These are phyloP conservation scores for Hemibagrus guttatus DNA, from an alignment of 2,797 vertebrate species.

Conservation along the genomic window DNA sequence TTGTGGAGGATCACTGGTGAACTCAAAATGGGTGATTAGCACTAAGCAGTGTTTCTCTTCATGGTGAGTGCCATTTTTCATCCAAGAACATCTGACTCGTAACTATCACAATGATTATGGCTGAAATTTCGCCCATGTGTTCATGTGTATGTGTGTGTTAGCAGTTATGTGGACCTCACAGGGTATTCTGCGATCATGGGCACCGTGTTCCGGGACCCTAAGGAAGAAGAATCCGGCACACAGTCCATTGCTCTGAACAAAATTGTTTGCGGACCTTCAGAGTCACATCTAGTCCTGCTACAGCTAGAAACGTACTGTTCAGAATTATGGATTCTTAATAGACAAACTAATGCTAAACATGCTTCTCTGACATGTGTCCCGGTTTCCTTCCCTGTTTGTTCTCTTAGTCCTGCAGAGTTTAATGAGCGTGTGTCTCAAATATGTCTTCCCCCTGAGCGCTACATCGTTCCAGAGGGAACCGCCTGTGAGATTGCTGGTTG, in stretches of 20 bases:
- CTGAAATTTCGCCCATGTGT: not conserved
- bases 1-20: conserved; percentile 92
- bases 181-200: conserved; percentile 91
- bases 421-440: conserved; percentile 88
- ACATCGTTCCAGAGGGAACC: conserved; percentile 83
- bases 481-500: conserved; percentile 92
- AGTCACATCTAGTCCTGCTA: conserved; percentile 91
- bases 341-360: not conserved
- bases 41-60: conserved; percentile 94
- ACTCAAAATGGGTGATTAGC: conserved; percentile 94
- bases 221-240: conserved; percentile 76
- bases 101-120: not conserved
- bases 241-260: conserved; percentile 83
- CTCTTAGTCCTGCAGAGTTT: conserved; percentile 79
- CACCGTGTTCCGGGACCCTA: conserved; percentile 83
- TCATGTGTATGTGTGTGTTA: conserved; percentile 36
- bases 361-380: not conserved
- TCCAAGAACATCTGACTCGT: not conserved
- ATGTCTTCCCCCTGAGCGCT: conserved; percentile 90
- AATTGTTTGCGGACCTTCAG: conserved; percentile 88
- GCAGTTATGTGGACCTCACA: conserved; percentile 82
- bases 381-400: conserved; percentile 9
- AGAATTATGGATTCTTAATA: not conserved
- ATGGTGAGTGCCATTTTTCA: conserved; percentile 75
- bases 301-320: conserved; percentile 82